Evolutionary conservation across 2,888 invertebrate genomes (phyloP).

Genomic region (Orgyia antiqua): DNA sequence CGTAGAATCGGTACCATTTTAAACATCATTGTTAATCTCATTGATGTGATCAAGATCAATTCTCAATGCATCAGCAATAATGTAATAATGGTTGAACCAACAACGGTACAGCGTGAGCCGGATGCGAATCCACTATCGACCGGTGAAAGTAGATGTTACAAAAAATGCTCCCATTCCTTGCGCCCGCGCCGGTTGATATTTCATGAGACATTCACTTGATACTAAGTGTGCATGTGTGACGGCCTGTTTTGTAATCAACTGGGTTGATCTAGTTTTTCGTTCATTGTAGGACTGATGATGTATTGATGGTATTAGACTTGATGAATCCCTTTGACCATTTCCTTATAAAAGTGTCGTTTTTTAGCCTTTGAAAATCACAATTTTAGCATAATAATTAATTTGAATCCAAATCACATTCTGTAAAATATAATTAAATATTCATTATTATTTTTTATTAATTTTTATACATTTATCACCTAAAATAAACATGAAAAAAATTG

Average conservation of each 20-base stretch:
- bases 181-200: conserved; percentile 64
- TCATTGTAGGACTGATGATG: conserved; percentile 1
- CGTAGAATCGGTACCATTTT: no score
- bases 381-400: no score
- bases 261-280: conserved; percentile 16
- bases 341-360: no score
- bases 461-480: no score
- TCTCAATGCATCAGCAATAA: conserved; percentile 37
- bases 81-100: conserved; percentile 51
- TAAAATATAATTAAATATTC: no score
- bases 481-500: no score
- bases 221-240: conserved; percentile 23
- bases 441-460: no score
- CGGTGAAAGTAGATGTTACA: conserved; percentile 75
- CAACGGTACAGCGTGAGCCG: conserved; percentile 66
- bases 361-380: no score
- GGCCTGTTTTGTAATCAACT: conserved; percentile 25
- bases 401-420: no score
- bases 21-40: no score
- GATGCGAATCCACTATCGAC: conserved; percentile 67
- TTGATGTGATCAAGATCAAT: no score
- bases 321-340: no score
- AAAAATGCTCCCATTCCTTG: conserved; percentile 76
- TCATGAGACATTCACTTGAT: conserved; percentile 70
- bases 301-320: not conserved